Evolutionary conservation across 2,888 invertebrate genomes (phyloP), one percentile per base, ranked within the genome.

Genomic region (Hyppa rectilinea): DNA sequence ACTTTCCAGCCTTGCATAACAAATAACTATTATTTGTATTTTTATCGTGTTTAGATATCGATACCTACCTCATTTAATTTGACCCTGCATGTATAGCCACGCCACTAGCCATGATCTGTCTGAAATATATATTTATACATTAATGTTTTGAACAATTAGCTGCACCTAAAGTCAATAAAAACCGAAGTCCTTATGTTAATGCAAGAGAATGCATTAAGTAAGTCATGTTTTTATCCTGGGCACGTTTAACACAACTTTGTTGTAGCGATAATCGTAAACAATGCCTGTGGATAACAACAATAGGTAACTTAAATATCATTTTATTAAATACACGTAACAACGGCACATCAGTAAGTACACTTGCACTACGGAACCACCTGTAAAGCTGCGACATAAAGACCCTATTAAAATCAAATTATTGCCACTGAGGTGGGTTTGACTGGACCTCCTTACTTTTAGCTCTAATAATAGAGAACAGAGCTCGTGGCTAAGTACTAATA

Each of bases 211-310:
- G 29, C 26, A 58, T 58, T 40, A 38, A n/a, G 29, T 38, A 26
- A 40, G 20, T 64, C 23, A 62, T 77, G 58, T 80, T 80, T 77
- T 71, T 73, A 75, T 75, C 65, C 52, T 23, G 45, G 26, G 52
- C 78, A 81, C 81, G 81, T 80, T 71, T 68, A 36, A 36, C 63
- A 59, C 68, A 62, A 74, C 73, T 67, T 79, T 79, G 76, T 79
- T 45, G 47, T 31, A 56, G 23, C 17, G 49, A 61, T 78, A 65
- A 73, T 73, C 36, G 31, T 78, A 61, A 73, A 60, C 64, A 67
- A 23, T 64, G 52, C 60, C 49, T 40, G 34, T 58, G 62, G 14
- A 60, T 23, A 64, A 29, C 26, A 20, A 29, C 26, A 20, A 29
- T 26, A 17, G 14, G 20, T 66, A 55, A 26, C 29, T 47, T 29